Conservation (phyloP, 2,113 vertebrate species). For the Geococcyx californianus region DNA sequence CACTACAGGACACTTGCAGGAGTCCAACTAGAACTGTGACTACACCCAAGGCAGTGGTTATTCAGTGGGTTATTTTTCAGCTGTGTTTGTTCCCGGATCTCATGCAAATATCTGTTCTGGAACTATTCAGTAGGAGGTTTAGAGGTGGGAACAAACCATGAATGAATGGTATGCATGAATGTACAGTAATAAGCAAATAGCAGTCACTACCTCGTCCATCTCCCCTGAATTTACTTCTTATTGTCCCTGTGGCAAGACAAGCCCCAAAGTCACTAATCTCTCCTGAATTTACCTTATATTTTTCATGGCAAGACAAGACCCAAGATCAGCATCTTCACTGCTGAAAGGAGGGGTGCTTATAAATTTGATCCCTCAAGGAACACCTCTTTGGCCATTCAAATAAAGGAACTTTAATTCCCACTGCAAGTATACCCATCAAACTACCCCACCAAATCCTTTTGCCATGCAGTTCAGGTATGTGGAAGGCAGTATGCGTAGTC, state of each 20-base stretch:
- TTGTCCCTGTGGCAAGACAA: neutral
- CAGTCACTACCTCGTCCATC: neutral
- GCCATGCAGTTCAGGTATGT: neutral
- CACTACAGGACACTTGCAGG: neutral
- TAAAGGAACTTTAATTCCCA: neutral
- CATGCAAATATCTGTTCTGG: constrained; percentile 52
- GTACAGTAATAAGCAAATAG: constrained; percentile 19
- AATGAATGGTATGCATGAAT: constrained; percentile 31
- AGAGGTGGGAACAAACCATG: constrained; percentile 47
- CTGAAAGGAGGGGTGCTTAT: neutral
- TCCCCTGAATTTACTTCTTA: neutral
- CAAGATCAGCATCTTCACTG: neutral
- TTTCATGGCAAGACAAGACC: neutral
- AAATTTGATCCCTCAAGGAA: neutral
- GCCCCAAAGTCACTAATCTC: neutral
- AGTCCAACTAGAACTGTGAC: neutral
- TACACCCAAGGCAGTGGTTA: neutral
- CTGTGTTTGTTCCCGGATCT: constrained; percentile 9
- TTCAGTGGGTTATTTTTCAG: neutral
- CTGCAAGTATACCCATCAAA: neutral
- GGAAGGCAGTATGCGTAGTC: neutral
- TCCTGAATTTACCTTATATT: neutral
- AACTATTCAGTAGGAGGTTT: constrained; percentile 43
- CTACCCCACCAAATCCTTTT: neutral
- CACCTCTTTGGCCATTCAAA: neutral